Evolutionary conservation across 2,888 invertebrate genomes (phyloP), one percentile per base, ranked within the genome.

Genomic region (Trissolcus japonicus): DNA sequence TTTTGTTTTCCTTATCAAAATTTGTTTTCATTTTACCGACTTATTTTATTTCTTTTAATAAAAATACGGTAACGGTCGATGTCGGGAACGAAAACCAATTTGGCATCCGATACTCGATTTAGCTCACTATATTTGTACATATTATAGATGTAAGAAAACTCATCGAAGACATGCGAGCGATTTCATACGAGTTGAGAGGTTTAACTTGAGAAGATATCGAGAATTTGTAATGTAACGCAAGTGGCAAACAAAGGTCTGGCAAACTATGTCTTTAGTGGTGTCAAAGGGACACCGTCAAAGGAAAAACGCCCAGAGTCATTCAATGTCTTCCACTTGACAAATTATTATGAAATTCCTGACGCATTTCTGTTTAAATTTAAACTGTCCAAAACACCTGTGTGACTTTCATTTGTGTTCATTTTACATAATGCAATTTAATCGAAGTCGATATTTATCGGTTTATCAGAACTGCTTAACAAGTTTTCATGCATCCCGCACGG

Each of bases 201-300:
- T 71, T 48, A 21, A 29, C 71, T 67, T 76, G 21, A 61, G 67
- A 72, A 56, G 29, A 6, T 16, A 71, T 63, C 14, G 59, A 72
- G 68, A 72, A 72, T 68, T 67, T 62, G 67, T 51, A 63, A 72
- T 65, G 78, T 63, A 67, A 78, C 54, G 43, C 69, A 65, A 62
- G 71, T 56, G 76, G 53, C 68, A 76, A 76, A 79, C 68, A 76
- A 72, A 74, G 66, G 14, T 4, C 51, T 48, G 57, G 50, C 43
- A 53, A 79, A 79, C 69, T 57, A 76, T 76, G 63, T 71, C 74
- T 75, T 75, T 75, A 60, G 57, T 48, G 74, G 79, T 76, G 78
- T 76, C 76, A 78, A 80, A 80, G 74, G 59, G 59, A 35, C 60
- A 53, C 48, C 63, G 41, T 78, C 78, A 80, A 80, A 80, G 78